phyloP scores from a whole-genome alignment of 2,113 vertebrate genomes.

The Eira barbara region DNA sequence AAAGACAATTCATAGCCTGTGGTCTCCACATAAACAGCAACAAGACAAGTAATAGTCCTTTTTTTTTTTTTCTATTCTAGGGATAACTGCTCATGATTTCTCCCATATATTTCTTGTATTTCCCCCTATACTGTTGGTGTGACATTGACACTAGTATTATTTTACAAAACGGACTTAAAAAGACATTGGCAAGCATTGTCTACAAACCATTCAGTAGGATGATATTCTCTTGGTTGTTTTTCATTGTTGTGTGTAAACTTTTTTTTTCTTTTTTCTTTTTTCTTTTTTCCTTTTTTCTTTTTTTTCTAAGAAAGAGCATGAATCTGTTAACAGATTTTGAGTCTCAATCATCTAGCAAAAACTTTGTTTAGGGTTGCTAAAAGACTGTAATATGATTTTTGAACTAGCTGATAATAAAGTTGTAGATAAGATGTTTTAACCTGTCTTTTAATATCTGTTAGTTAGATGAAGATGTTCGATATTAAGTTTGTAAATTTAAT shows the following conservation, averaged over 20 bases:
- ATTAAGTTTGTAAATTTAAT: slow-evolving; percentile 94
- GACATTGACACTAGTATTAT: slow-evolving; percentile 84
- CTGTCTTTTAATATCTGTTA: slow-evolving; percentile 92
- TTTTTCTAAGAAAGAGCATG: slow-evolving; percentile 84
- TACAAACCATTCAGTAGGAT: slow-evolving; percentile 83
- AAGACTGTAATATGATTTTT: slow-evolving; percentile 85
- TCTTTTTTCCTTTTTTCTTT: slow-evolving; percentile 69
- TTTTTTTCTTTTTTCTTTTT: slow-evolving; percentile 70
- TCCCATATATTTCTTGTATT: slow-evolving; percentile 84
- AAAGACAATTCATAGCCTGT: slow-evolving; percentile 89
- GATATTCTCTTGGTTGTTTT: slow-evolving; percentile 88
- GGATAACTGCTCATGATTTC: slow-evolving; percentile 84
- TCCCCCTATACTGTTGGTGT: slow-evolving; percentile 82
- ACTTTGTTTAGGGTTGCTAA: slow-evolving; percentile 86
- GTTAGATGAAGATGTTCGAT: slow-evolving; percentile 90
- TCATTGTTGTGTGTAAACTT: slow-evolving; percentile 85
- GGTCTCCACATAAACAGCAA: slow-evolving; percentile 87
- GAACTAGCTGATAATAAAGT: slow-evolving; percentile 84
- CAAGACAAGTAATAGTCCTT: slow-evolving; percentile 92
- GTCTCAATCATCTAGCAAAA: slow-evolving; percentile 84
- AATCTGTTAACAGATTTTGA: slow-evolving; percentile 85
- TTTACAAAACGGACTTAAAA: slow-evolving; percentile 85
- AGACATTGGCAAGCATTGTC: slow-evolving; percentile 84
- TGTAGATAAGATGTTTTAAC: slow-evolving; percentile 93
- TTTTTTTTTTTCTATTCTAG: slow-evolving; percentile 86